Evolutionary conservation across 2,113 vertebrate genomes (phyloP).

Genomic region (Nothoprocta perdicaria): DNA sequence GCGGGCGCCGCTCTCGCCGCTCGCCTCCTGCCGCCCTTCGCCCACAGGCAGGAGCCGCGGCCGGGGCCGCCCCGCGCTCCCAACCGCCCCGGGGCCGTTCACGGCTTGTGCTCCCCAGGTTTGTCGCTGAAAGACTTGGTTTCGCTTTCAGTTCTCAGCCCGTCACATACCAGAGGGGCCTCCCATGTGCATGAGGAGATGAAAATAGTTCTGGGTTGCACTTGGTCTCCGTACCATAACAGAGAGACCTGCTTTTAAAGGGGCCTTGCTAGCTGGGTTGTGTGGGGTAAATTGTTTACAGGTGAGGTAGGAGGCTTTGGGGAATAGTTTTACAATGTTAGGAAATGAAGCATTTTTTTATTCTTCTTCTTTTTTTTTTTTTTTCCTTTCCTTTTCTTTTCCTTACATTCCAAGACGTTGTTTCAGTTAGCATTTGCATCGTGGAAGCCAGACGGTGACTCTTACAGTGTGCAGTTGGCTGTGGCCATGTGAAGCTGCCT

Average conservation of each 20-base stretch:
- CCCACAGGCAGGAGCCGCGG: too few species aligned
- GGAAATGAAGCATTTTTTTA: neutral
- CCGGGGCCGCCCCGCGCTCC: too few species aligned
- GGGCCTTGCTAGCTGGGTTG: neutral
- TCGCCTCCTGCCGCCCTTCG: too few species aligned
- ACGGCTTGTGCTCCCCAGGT: neutral
- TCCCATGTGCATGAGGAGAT: rapidly evolving
- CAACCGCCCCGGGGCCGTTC: neutral
- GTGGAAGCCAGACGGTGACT: neutral
- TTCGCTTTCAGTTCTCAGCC: conserved; percentile 3
- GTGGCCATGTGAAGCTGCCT: neutral
- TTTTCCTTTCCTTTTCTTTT: neutral
- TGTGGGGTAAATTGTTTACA: rapidly evolving
- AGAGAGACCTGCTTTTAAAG: neutral
- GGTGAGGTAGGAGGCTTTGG: neutral
- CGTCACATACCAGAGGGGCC: neutral
- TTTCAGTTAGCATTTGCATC: neutral
- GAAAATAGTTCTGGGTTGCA: rapidly evolving
- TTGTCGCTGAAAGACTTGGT: neutral
- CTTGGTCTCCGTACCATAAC: neutral
- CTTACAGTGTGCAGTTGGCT: neutral
- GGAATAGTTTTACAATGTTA: rapidly evolving
- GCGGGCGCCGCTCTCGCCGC: too few species aligned
- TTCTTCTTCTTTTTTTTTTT: too few species aligned
- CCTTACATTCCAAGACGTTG: neutral